These are phyloP conservation scores for Sebastolobus alascanus DNA, from an alignment of 2,797 vertebrate genomes.

Conservation along the genomic window DNA sequence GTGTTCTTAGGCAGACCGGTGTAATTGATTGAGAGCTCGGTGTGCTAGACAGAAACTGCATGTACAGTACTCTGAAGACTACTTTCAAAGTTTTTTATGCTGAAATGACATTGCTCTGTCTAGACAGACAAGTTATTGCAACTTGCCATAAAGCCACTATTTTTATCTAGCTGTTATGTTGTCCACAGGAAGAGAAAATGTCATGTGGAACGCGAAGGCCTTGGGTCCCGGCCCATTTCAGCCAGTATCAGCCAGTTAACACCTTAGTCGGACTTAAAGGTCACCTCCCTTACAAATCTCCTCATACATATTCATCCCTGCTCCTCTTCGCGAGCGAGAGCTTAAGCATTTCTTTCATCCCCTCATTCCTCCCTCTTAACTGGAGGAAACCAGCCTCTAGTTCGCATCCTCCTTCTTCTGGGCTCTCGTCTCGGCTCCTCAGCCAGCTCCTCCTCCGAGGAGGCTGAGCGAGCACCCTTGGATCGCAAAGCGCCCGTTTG, in stretches of 20 bases:
- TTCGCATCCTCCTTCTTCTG: conserved; percentile 38
- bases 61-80: conserved; percentile 13
- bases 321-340: conserved; percentile 41
- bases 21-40: conserved; percentile 62
- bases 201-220: conserved; percentile 15
- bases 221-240: conserved; percentile 41
- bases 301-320: conserved; percentile 72
- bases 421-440: conserved; percentile 37
- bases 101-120: conserved; percentile 25
- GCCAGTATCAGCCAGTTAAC: conserved; percentile 64
- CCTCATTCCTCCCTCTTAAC: conserved; percentile 47
- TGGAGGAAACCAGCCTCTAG: conserved; percentile 49
- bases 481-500: conserved; percentile 49
- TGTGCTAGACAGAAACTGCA: conserved; percentile 20
- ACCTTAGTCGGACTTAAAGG: conserved; percentile 70
- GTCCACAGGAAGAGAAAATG: conserved; percentile 41
- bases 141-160: background rate
- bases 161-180: conserved; percentile 34
- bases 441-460: conserved; percentile 26
- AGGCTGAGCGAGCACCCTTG: conserved; percentile 54
- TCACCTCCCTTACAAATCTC: conserved; percentile 68
- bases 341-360: conserved; percentile 67
- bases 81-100: conserved; percentile 5
- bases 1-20: conserved; percentile 50
- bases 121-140: conserved; percentile 1